A percentile compares a stretch with the other conserved stretches of the same genome.
Evolutionary conservation across 1,140 invertebrate genomes (phyloP).

Genomic region (Conus betulinus): DNA sequence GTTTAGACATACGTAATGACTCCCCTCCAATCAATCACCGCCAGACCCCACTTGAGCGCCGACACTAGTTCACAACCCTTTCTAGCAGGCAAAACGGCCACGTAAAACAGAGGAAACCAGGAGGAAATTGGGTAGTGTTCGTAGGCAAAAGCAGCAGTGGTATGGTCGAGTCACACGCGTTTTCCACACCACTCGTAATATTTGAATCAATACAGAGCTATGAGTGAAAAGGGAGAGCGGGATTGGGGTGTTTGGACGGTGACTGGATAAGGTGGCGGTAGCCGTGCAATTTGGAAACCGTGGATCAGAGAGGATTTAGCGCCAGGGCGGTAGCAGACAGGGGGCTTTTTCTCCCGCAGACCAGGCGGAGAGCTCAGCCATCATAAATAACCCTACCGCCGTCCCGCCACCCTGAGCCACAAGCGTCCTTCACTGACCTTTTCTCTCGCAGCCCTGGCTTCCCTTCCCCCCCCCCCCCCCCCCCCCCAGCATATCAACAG

Average conservation of each 20-base stretch:
- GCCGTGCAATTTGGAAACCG: not conserved
- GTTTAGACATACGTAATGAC: no score
- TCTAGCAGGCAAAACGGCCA: no score
- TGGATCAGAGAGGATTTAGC: slow-evolving; percentile 16
- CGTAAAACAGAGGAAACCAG: no score
- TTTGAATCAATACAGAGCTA: not conserved
- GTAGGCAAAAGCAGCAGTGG: not conserved
- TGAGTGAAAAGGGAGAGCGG: not conserved
- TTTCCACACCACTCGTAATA: not conserved
- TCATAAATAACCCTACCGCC: not conserved
- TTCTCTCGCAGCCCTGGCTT: not conserved
- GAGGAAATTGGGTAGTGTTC: not conserved
- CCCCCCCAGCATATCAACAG: not conserved
- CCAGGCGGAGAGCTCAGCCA: not conserved
- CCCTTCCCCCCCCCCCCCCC: not conserved
- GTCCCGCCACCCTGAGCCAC: not conserved
- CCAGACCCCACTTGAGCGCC: no score
- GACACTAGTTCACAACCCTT: no score
- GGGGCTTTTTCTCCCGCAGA: not conserved
- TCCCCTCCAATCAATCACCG: no score
- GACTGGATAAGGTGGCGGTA: not conserved
- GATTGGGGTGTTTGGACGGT: not conserved
- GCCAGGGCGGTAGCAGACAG: not conserved
- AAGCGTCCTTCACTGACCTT: not conserved
- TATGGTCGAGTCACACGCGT: not conserved